A percentile compares a stretch with the other conserved stretches of the same genome.
These are phyloP conservation scores for Hepsetus odoe DNA, from an alignment of 2,113 vertebrate species.

Conservation along the genomic window DNA sequence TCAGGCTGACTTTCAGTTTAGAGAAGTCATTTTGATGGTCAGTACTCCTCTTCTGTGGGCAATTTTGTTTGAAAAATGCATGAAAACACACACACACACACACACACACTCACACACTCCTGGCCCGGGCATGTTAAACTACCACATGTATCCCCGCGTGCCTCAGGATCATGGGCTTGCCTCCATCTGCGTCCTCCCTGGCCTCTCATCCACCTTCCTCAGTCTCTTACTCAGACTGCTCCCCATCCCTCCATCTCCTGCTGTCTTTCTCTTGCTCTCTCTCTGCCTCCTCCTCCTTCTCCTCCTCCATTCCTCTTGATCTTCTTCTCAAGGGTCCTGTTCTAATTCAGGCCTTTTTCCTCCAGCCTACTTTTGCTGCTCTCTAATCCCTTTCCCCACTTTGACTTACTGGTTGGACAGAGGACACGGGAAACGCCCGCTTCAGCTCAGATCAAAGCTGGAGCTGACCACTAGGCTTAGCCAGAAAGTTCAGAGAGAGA, in stretches of 20 bases:
- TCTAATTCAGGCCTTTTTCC: slow-evolving; percentile 76
- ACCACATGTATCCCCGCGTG: slow-evolving; percentile 39
- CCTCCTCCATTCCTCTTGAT: slow-evolving; percentile 58
- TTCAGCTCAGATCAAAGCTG: slow-evolving; percentile 16
- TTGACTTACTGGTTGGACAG: slow-evolving; percentile 58
- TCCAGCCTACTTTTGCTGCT: slow-evolving; percentile 75
- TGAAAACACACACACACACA: slow-evolving; percentile 33
- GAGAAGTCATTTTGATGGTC: neutral
- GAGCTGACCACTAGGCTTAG: slow-evolving; percentile 14
- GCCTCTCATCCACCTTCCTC: neutral
- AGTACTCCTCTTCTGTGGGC: too few relatives aligned
- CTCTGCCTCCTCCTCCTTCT: slow-evolving; percentile 55
- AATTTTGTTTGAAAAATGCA: neutral
- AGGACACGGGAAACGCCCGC: slow-evolving; percentile 39
- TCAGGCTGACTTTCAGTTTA: too few relatives aligned
- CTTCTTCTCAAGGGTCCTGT: slow-evolving; percentile 79
- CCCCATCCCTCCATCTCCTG: slow-evolving; percentile 1
- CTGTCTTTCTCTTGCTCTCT: slow-evolving; percentile 57
- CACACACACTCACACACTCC: slow-evolving; percentile 42
- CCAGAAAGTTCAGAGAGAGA: slow-evolving; percentile 5
- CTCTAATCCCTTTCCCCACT: slow-evolving; percentile 70
- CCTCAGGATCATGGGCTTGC: slow-evolving; percentile 36
- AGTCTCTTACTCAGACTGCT: slow-evolving; percentile 12
- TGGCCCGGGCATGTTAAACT: slow-evolving; percentile 43
- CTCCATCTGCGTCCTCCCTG: slow-evolving; percentile 26